Evolutionary conservation across 2,888 invertebrate genomes (phyloP), one percentile per base, ranked within the genome.

Genomic region (Dolichopus griseipennis): DNA sequence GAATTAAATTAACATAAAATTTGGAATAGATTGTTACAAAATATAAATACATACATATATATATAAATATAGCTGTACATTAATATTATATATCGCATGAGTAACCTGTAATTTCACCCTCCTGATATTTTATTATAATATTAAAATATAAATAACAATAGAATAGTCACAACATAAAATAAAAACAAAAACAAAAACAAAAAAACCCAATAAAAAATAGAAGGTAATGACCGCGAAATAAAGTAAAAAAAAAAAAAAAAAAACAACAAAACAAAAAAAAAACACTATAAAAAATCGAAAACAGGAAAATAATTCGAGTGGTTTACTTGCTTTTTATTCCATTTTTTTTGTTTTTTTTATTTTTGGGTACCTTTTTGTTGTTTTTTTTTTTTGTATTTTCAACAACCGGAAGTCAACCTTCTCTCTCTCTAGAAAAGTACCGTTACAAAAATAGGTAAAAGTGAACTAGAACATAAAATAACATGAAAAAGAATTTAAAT

Each of bases 171-270:
- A 52, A 52, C 41, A n/a, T 2, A 15, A 15, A 37, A 37, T 37
- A 37, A 12, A 2, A 37, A 37, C 27, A 37, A 37, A 37, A 52
- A 52, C 52, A 12, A 52, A 52, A n/a, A 12, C 1, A 52, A 52
- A 18, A 52, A 52, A 52, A 52, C 18, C 3, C 3, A 43, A n/a
- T 10, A 43, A 43, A 52, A 52, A 52, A 52, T 15, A 52, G 52
- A 52, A 52, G 52, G 52, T 52, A 52, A 52, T 52, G 52, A 52
- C 52, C 52, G 52, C 52, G 52, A 52, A 52, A 52, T 52, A 18
- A 52, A 52, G 15, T 9, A 12, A 15, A 12, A 41, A 41, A 5
- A 41, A 9, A 41, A 41, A 41, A 2, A 41, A 41, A 7, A 27
- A 27, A 41, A 41, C 3, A 41, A 4, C 2, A 27, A 27, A 27